phyloP scores from a whole-genome alignment of 1,140 invertebrate genomes.

The Armadillidium nasatum region DNA sequence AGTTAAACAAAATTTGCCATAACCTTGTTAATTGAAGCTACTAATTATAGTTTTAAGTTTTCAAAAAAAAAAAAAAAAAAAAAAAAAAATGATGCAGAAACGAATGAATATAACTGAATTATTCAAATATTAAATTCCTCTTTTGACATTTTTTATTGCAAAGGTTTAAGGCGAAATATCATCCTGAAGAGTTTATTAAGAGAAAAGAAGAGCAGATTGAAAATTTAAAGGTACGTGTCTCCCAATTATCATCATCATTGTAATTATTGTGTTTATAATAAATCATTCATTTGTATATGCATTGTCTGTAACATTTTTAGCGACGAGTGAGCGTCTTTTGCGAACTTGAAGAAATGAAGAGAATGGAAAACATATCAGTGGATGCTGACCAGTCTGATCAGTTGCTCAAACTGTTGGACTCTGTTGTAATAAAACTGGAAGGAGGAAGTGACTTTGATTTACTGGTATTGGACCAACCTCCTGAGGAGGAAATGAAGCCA shows the following conservation, averaged over 20 bases:
- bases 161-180: constrained; percentile 99
- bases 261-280: too few species aligned
- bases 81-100: background rate
- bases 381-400: constrained; percentile 83
- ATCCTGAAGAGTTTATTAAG: constrained; percentile 91
- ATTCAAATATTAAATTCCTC: background rate
- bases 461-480: constrained; percentile 46
- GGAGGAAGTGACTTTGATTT: constrained; percentile 94
- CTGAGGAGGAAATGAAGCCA: constrained; percentile 43
- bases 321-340: constrained; percentile 85
- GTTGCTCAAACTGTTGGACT: constrained; percentile 84
- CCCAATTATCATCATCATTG: too few species aligned
- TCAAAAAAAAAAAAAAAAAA: background rate
- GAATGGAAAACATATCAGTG: constrained; percentile 71
- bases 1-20: background rate
- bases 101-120: background rate
- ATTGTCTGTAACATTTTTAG: constrained; percentile 50
- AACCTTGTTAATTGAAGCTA: too few species aligned
- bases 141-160: background rate
- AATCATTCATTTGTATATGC: too few species aligned
- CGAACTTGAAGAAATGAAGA: constrained; percentile 69
- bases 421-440: constrained; percentile 94
- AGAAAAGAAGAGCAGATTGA: constrained; percentile 78
- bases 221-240: constrained; percentile 61
- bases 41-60: too few species aligned